Percentiles rank a stretch among this genome's conserved stretches.
These are phyloP conservation scores for Pachypsylla venusta DNA, from an alignment of 1,140 invertebrate genomes.

Conservation along the genomic window DNA sequence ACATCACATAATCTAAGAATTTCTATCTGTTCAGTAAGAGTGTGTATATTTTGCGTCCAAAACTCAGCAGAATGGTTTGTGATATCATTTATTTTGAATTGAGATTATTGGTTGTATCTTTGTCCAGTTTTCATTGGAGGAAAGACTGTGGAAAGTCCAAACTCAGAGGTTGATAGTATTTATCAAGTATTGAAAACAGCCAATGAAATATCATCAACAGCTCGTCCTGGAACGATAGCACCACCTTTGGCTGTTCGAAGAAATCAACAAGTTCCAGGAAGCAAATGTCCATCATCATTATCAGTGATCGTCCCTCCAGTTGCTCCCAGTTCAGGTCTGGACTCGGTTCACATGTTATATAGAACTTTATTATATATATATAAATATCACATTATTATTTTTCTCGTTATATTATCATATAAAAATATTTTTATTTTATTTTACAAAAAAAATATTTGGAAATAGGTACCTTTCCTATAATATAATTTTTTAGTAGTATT, in stretches of 20 bases:
- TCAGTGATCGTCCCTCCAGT: constrained; percentile 27
- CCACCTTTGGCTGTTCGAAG: constrained; percentile 6
- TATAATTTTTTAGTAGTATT: background rate
- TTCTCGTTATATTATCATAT: background rate
- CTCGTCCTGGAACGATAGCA: background rate
- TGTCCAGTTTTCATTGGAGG: too few relatives aligned
- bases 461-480: background rate
- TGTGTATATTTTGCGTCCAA: too few relatives aligned
- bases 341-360: constrained; percentile 7
- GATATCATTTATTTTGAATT: too few relatives aligned
- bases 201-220: constrained; percentile 51
- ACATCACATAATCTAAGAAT: too few relatives aligned
- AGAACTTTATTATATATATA: background rate
- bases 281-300: constrained; percentile 21
- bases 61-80: too few relatives aligned
- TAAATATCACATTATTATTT: background rate
- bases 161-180: constrained; percentile 65
- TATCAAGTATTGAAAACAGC: constrained; percentile 88
- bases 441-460: background rate
- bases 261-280: constrained; percentile 17
- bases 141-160: constrained; percentile 6
- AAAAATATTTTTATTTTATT: background rate
- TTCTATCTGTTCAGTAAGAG: too few relatives aligned
- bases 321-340: constrained; percentile 32
- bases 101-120: too few relatives aligned